Percentiles rank a stretch among this genome's conserved stretches.
phyloP scores from a whole-genome alignment of 1,140 invertebrate genomes.

The Gryon sp. region DNA sequence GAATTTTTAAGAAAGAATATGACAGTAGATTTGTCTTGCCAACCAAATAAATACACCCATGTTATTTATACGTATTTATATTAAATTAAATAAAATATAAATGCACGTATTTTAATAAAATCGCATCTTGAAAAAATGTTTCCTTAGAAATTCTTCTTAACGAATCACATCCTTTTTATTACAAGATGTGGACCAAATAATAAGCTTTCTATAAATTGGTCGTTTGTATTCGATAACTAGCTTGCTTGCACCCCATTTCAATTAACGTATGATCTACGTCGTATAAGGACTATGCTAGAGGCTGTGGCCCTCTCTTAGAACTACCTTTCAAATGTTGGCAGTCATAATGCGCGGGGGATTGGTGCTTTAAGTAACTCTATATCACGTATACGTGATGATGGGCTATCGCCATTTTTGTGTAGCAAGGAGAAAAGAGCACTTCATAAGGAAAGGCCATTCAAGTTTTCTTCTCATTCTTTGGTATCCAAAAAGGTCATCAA shows the following conservation, averaged over 20 bases:
- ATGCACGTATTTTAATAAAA: too few relatives aligned
- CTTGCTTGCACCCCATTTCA: conserved; percentile 77
- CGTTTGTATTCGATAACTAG: conserved; percentile 79
- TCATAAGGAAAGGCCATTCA: too few relatives aligned
- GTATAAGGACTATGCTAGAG: conserved; percentile 70
- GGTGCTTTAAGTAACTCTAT: conserved; percentile 79
- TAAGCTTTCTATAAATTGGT: conserved; percentile 80
- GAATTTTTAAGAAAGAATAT: too few relatives aligned
- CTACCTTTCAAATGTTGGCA: conserved; percentile 75
- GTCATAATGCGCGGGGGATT: conserved; percentile 73
- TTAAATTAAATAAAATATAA: too few relatives aligned
- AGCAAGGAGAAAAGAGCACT: conserved; percentile 67
- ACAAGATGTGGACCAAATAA: conserved; percentile 73
- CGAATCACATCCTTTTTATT: conserved; percentile 50
- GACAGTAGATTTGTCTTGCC: too few relatives aligned
- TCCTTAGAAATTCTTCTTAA: conserved; percentile 23
- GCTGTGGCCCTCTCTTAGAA: conserved; percentile 54
- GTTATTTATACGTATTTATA: too few relatives aligned
- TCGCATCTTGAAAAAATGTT: background rate
- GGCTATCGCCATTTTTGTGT: conserved; percentile 59
- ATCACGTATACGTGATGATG: conserved; percentile 79
- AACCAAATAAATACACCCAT: too few relatives aligned
- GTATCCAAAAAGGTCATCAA: too few relatives aligned
- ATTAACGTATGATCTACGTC: conserved; percentile 81
- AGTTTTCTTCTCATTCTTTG: too few relatives aligned